Evolutionary conservation across 2,888 invertebrate genomes (phyloP).

Genomic region (Dascillus cervinus): DNA sequence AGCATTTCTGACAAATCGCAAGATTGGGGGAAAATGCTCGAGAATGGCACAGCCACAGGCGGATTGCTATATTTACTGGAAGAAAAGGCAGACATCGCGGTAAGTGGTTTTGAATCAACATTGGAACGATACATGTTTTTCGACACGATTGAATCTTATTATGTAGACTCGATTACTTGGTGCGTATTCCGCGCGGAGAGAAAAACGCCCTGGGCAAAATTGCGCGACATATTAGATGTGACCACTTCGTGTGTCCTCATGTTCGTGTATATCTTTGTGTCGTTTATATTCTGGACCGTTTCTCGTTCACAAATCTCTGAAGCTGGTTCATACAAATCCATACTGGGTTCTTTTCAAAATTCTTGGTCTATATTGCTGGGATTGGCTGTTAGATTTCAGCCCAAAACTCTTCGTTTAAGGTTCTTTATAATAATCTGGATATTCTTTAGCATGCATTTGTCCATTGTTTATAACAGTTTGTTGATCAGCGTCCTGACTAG

Average conservation of each 20-base stretch:
- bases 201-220: conserved; percentile 21
- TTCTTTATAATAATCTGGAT: conserved; percentile 22
- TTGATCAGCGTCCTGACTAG: conserved; percentile 27
- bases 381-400: conserved; percentile 18
- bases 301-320: conserved; percentile 8
- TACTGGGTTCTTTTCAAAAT: conserved; percentile 16
- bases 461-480: conserved; percentile 25
- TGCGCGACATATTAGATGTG: conserved; percentile 16
- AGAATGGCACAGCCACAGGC: conserved; percentile 25
- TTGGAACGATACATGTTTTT: conserved; percentile 24
- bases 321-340: conserved; percentile 8
- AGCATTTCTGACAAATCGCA: conserved; percentile 15
- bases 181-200: conserved; percentile 32
- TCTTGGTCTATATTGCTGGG: conserved; percentile 21
- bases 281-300: conserved; percentile 10
- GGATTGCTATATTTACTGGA: conserved; percentile 24
- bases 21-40: conserved; percentile 23
- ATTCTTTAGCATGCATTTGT: conserved; percentile 23
- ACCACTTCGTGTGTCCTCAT: conserved; percentile 16
- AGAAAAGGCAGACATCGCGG: conserved; percentile 28
- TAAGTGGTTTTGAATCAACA: conserved; percentile 32
- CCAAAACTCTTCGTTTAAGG: conserved; percentile 20
- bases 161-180: conserved; percentile 32
- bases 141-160: conserved; percentile 30
- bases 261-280: conserved; percentile 7